These are phyloP conservation scores for Brachyalestes nurse DNA, from an alignment of 2,797 vertebrate genomes.

Conservation along the genomic window DNA sequence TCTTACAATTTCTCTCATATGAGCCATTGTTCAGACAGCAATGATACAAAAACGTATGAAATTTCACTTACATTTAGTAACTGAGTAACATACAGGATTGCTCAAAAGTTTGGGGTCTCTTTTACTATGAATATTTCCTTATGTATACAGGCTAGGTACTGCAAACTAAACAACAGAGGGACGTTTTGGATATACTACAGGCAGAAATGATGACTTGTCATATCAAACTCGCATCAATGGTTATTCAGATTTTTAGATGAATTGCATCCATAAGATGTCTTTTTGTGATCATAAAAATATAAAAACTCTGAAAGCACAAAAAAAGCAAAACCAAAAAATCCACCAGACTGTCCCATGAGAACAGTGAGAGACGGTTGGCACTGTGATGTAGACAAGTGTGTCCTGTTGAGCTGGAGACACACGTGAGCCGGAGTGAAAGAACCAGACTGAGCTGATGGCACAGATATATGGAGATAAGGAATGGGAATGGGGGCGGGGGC, in stretches of 20 bases:
- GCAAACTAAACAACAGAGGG: too few species aligned
- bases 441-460: background rate
- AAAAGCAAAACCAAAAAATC: too few species aligned
- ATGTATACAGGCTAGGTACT: too few species aligned
- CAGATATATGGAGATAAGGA: background rate
- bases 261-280: background rate
- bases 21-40: too few species aligned
- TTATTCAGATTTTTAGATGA: background rate
- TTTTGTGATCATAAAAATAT: too few species aligned
- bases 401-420: background rate
- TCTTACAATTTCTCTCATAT: too few species aligned
- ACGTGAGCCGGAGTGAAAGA: background rate
- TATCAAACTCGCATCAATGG: background rate
- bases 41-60: too few species aligned
- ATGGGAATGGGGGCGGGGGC: background rate
- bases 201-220: background rate
- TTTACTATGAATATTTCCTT: too few species aligned
- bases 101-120: too few species aligned
- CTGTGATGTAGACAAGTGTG: background rate
- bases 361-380: background rate
- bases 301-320: background rate
- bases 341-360: background rate
- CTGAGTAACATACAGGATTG: too few species aligned
- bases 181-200: too few species aligned
- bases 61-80: too few species aligned